These are phyloP conservation scores for Hypomesus transpacificus DNA, from an alignment of 2,113 vertebrate genomes.

Conservation along the genomic window DNA sequence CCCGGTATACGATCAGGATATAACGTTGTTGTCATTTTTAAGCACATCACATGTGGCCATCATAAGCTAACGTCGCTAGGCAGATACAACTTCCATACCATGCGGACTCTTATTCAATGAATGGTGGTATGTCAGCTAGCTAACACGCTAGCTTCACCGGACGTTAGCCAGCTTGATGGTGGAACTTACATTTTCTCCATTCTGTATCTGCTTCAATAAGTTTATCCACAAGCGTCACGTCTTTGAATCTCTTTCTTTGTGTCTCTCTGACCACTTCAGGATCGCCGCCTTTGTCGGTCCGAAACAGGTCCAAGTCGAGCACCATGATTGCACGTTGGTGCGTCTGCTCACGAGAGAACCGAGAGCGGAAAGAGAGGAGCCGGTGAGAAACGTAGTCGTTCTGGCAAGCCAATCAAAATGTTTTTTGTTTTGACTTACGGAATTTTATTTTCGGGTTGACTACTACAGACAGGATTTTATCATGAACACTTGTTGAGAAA, in stretches of 20 bases:
- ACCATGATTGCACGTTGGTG: constrained; percentile 77
- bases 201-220: constrained; percentile 83
- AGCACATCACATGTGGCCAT: too few species aligned
- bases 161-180: constrained; percentile 19
- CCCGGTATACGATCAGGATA: too few species aligned
- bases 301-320: constrained; percentile 89
- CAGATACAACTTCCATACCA: background rate
- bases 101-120: background rate
- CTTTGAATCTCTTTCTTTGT: constrained; percentile 90
- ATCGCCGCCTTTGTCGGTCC: constrained; percentile 90
- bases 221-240: constrained; percentile 87
- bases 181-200: constrained; percentile 88
- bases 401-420: too few species aligned
- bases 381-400: too few species aligned
- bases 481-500: too few species aligned
- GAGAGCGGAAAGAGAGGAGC: too few species aligned
- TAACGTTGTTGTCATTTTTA: too few species aligned
- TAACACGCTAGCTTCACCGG: constrained; percentile 16
- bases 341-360: too few species aligned
- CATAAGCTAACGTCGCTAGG: too few species aligned
- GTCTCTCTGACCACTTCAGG: constrained; percentile 81
- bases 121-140: constrained; percentile 28
- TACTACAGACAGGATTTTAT: too few species aligned
- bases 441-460: too few species aligned
- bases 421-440: too few species aligned